Conservation (phyloP, 2,113 vertebrate species). For the Heptranchias perlo region DNA sequence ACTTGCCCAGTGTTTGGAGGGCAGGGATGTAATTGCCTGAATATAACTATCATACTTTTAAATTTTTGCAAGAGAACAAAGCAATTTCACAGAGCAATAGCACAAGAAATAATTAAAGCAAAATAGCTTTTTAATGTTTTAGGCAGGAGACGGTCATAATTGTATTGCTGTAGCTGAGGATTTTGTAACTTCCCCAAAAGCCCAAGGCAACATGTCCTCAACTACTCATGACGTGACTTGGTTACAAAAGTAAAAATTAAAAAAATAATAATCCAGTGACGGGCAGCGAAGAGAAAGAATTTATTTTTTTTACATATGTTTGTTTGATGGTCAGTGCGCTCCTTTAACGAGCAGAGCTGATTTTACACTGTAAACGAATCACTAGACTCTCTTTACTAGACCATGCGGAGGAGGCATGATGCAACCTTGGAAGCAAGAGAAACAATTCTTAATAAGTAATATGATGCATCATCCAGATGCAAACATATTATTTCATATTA, state of each 20-base stretch:
- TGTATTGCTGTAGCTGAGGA: background rate
- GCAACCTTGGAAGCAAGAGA: background rate
- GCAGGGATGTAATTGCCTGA: background rate
- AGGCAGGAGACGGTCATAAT: slow-evolving; percentile 11
- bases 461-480: background rate
- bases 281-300: background rate
- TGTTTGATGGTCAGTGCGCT: background rate
- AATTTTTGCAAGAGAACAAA: slow-evolving; percentile 17
- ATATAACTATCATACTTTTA: background rate
- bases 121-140: slow-evolving; percentile 26
- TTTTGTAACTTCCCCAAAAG: background rate
- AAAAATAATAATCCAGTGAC: background rate
- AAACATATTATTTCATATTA: slow-evolving; percentile 11
- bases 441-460: background rate
- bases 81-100: slow-evolving; percentile 4
- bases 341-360: background rate
- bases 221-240: background rate
- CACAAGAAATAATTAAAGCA: slow-evolving; percentile 15
- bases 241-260: background rate
- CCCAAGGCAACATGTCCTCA: background rate
- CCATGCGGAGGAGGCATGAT: background rate
- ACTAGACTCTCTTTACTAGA: background rate
- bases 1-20: background rate
- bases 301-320: background rate
- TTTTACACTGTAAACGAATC: background rate